Percentiles rank a stretch among this genome's conserved stretches.
phyloP scores from a whole-genome alignment of 2,888 invertebrate species.

The Ypsolopha sequella region DNA sequence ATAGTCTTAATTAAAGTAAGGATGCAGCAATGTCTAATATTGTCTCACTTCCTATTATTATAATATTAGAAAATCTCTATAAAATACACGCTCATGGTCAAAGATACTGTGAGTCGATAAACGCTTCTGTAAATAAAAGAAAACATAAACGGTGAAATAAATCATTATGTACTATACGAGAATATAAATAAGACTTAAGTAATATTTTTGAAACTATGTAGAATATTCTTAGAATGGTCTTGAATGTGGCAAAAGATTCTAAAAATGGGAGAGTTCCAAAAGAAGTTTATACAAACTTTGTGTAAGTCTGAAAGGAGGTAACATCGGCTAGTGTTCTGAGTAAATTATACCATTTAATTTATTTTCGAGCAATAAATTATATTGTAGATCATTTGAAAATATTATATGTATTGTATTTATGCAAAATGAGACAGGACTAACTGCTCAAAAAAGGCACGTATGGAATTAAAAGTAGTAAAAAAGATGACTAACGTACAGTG shows the following conservation, averaged over 20 bases:
- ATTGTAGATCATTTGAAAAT: conserved; percentile 18
- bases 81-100: not conserved
- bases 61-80: conserved; percentile 6
- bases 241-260: conserved; percentile 4
- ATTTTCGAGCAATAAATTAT: conserved; percentile 37
- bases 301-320: not conserved
- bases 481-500: conserved; percentile 11
- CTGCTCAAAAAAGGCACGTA: conserved; percentile 59
- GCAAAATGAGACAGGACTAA: conserved; percentile 31
- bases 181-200: conserved; percentile 45
- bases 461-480: conserved; percentile 59
- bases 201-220: conserved; percentile 53
- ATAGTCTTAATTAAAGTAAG: not conserved
- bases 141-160: conserved; percentile 13
- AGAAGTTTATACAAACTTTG: not conserved
- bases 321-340: not conserved
- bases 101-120: conserved; percentile 6
- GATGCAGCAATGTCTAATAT: not conserved
- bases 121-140: conserved; percentile 21
- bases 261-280: not conserved
- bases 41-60: conserved; percentile 19
- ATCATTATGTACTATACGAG: conserved; percentile 31
- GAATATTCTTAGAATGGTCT: not conserved
- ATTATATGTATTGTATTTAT: conserved; percentile 12
- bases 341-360: conserved; percentile 18